Percentiles rank a stretch among this genome's conserved stretches.
phyloP scores from a whole-genome alignment of 2,113 vertebrate genomes.

The Tamias sibiricus region DNA sequence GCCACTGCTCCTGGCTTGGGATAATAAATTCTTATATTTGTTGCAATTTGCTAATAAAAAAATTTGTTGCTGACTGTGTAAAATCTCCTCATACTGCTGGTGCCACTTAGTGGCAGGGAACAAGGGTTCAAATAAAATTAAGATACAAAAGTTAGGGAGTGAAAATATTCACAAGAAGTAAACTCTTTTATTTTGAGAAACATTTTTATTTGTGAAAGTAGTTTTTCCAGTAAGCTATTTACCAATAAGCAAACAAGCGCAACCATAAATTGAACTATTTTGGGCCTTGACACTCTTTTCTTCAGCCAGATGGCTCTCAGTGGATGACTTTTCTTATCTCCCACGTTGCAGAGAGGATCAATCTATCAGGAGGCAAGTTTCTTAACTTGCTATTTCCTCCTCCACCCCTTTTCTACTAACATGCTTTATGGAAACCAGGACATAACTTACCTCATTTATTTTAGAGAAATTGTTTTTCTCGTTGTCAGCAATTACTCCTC shows the following conservation, averaged over 20 bases:
- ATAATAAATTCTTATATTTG: neutral
- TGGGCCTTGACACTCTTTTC: neutral
- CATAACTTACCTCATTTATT: neutral
- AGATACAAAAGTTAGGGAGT: neutral
- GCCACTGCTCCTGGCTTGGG: too few relatives aligned
- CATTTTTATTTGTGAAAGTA: constrained; percentile 41
- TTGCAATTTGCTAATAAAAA: constrained; percentile 11
- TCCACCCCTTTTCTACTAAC: neutral
- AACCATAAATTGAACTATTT: neutral
- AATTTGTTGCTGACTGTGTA: neutral
- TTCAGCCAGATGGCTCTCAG: neutral
- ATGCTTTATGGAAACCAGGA: neutral
- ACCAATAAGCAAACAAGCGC: neutral
- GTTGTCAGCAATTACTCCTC: neutral
- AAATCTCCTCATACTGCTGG: neutral
- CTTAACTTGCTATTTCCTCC: neutral
- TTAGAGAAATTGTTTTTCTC: neutral
- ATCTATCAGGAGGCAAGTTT: neutral
- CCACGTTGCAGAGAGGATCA: neutral
- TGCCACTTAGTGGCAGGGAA: neutral
- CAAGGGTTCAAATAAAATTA: constrained; percentile 21
- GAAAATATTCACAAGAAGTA: constrained; percentile 2
- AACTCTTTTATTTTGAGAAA: constrained; percentile 42
- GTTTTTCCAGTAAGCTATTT: neutral
- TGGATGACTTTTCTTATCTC: neutral